Conservation (phyloP, 2,113 vertebrate species). For the Cygnus buccinator region DNA sequence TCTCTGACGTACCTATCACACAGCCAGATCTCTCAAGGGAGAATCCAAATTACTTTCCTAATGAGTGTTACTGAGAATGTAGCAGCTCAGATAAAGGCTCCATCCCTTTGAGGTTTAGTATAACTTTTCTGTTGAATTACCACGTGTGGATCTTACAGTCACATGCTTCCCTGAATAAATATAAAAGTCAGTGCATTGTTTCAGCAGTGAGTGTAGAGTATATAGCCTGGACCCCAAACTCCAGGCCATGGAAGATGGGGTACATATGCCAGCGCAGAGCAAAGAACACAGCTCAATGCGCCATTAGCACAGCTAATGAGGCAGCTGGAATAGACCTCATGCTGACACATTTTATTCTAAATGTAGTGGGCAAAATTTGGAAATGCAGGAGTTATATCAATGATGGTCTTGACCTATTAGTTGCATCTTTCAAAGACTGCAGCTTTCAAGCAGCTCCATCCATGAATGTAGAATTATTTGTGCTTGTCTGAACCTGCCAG, state of each 20-base stretch:
- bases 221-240: background rate
- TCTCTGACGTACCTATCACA: background rate
- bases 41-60: background rate
- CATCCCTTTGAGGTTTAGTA: background rate
- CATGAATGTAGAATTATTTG: background rate
- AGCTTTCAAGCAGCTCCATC: background rate
- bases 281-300: background rate
- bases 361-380: background rate
- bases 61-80: background rate
- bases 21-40: background rate
- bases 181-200: fast-evolving
- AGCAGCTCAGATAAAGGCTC: background rate
- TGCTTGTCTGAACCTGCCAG: background rate
- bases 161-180: background rate
- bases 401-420: background rate
- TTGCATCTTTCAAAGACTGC: background rate
- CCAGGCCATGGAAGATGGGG: background rate
- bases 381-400: background rate
- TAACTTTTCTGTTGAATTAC: background rate
- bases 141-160: background rate
- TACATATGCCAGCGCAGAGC: fast-evolving
- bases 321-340: background rate
- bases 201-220: background rate
- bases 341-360: background rate
- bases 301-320: background rate